phyloP scores from a whole-genome alignment of 2,797 vertebrate genomes.

The Selene dorsalis region DNA sequence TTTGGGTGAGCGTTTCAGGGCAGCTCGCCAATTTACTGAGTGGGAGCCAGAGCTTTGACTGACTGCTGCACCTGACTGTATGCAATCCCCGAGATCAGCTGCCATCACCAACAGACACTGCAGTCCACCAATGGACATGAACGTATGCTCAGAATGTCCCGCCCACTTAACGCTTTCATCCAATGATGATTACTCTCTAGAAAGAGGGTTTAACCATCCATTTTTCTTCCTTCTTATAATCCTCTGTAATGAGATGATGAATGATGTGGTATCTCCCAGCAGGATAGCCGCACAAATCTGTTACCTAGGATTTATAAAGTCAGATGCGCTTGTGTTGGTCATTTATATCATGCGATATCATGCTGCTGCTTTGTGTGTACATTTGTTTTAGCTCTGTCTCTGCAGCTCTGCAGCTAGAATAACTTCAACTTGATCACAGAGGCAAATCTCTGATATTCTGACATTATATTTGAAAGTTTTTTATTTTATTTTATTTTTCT shows the following conservation, averaged over 20 bases:
- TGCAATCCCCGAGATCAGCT: slow-evolving; percentile 64
- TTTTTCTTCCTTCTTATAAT: slow-evolving; percentile 57
- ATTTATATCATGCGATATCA: slow-evolving; percentile 47
- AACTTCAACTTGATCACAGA: slow-evolving; percentile 40
- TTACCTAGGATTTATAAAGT: slow-evolving; percentile 55
- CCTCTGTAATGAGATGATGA: slow-evolving; percentile 74
- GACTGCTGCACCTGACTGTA: slow-evolving; percentile 78
- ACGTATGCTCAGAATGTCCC: slow-evolving; percentile 38
- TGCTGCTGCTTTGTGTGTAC: slow-evolving; percentile 25
- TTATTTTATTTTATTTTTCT: too few relatives aligned
- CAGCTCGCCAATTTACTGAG: slow-evolving; percentile 66
- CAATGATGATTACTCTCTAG: slow-evolving; percentile 52
- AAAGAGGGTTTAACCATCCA: slow-evolving; percentile 40
- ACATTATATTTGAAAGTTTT: not conserved
- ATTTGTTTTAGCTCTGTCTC: slow-evolving; percentile 36
- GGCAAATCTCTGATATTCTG: slow-evolving; percentile 36
- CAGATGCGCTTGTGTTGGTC: slow-evolving; percentile 39
- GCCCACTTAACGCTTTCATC: slow-evolving; percentile 48
- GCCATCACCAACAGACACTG: slow-evolving; percentile 42
- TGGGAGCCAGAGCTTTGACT: slow-evolving; percentile 68
- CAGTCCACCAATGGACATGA: slow-evolving; percentile 56
- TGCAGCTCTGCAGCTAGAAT: slow-evolving; percentile 35
- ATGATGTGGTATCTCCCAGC: slow-evolving; percentile 74
- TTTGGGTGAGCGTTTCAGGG: slow-evolving; percentile 72
- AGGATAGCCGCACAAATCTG: slow-evolving; percentile 62